Base-by-base conservation (phyloP, 2,113 vertebrate species). In the Eurypyga helias region DNA sequence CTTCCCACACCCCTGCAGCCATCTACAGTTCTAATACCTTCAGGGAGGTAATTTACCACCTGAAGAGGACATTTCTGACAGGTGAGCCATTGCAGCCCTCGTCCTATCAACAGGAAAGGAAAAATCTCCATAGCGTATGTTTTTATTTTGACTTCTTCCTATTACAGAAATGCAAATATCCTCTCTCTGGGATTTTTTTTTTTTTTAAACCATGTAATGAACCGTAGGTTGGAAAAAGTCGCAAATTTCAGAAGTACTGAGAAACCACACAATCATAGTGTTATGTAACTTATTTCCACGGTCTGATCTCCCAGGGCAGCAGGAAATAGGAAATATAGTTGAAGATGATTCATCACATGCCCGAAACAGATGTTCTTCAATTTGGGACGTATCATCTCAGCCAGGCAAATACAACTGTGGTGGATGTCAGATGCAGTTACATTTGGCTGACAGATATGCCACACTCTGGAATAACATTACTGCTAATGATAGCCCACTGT, bases 401-500 rank as follows among this genome's bases (percentile, higher is more conserved):
- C 13, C 83, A 88, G 78, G 77, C 77, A 95, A 88, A 96, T 29
- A 90, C 83, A 91, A 13, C 73, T 49, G 25, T 87, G 89, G 33
- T 93, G 71, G 69, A 65, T 93, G 94, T 92, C 96, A 95, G 84
- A 89, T 54, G 80, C 89, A 84, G 24, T 96, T 97, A 52, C 48
- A 80, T 88, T 93, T 92, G 60, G 92, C 95, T 95, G 92, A 94
- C 85, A 77, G 88, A 93, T 93, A 71, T 62, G 67, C 72, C 93
- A 89, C 1, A 2, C 79, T 94, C 70, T 77, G 62, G 79, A 95
- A 95, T 92, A 94, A 86, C 96, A 93, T 96, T 94, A 86, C 85
- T 87, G 95, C 83, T 96, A 96, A 96, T 96, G 95, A 96, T 75
- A 95, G 79, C 67, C 69, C 83, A 4, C 46, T 95, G 92, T 81